phyloP scores from a whole-genome alignment of 92 coral and sea anemone genomes.

The Umimayanthus kanabou region DNA sequence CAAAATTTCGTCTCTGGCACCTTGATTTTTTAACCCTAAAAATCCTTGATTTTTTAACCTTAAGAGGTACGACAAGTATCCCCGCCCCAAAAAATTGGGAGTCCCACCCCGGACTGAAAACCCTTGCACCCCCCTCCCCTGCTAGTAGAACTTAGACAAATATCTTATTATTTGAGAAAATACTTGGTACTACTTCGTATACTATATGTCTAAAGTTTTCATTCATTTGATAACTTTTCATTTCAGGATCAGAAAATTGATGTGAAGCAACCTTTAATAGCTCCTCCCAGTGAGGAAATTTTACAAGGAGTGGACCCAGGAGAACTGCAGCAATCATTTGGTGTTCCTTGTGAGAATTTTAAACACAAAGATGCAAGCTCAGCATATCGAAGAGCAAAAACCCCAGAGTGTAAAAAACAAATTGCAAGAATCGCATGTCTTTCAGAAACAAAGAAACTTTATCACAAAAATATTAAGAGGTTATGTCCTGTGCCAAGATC shows the following conservation, averaged over 20 bases:
- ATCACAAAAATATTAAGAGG: constrained; percentile 67
- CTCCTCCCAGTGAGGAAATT: constrained; percentile 18
- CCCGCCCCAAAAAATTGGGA: too few relatives aligned
- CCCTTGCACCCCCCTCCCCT: too few relatives aligned
- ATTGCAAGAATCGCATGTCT: constrained; percentile 86
- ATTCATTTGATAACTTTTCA: background rate
- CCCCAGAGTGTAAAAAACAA: constrained; percentile 74
- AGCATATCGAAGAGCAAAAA: constrained; percentile 82
- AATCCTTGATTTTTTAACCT: too few relatives aligned
- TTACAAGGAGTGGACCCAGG: constrained; percentile 23
- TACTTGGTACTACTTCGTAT: too few relatives aligned
- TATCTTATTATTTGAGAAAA: too few relatives aligned
- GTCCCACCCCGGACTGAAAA: too few relatives aligned
- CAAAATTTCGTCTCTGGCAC: too few relatives aligned
- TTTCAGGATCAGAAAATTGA: constrained; percentile 34
- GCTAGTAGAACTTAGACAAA: too few relatives aligned
- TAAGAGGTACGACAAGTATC: too few relatives aligned
- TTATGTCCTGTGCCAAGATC: constrained; percentile 76
- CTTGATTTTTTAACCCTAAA: too few relatives aligned
- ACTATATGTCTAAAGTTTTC: background rate
- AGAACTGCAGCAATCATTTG: constrained; percentile 54
- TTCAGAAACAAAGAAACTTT: constrained; percentile 78
- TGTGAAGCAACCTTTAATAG: constrained; percentile 26
- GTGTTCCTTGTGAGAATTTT: constrained; percentile 65
- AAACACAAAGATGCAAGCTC: constrained; percentile 92